A percentile compares a stretch with the other conserved stretches of the same genome.
Evolutionary conservation across 2,113 vertebrate species (phyloP).

Genomic region (Osmerus eperlanus): DNA sequence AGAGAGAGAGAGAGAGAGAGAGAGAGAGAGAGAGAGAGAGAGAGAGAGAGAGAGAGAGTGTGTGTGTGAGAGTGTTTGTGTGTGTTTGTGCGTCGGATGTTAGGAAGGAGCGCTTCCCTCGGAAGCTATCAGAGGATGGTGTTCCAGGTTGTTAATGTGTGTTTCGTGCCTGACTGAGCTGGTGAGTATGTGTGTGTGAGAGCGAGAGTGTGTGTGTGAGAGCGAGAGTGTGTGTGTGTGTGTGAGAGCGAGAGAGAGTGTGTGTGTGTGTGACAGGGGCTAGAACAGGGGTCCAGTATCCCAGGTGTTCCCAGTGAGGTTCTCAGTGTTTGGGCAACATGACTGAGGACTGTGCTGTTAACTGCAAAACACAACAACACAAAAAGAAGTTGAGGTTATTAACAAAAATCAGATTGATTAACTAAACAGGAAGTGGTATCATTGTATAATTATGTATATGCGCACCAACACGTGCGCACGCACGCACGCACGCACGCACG

Average conservation of each 20-base stretch:
- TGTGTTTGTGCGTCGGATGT: not conserved
- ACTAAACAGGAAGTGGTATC: not conserved
- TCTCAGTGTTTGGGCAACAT: conserved; percentile 73
- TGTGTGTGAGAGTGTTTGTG: not conserved
- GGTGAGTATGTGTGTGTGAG: no score
- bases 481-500: no score
- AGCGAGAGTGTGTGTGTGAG: no score
- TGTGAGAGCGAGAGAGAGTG: not conserved
- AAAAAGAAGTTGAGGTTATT: conserved; percentile 8
- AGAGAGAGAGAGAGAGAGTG: not conserved
- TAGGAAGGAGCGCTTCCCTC: no score
- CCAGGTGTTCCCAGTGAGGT: not conserved
- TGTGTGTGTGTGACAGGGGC: conserved; percentile 7
- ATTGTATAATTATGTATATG: not conserved
- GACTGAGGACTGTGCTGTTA: conserved; percentile 64
- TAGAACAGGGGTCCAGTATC: conserved; percentile 2
- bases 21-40: not conserved
- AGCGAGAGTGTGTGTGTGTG: not conserved
- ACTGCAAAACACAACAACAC: conserved; percentile 49
- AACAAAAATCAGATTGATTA: not conserved
- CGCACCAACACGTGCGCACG: not conserved
- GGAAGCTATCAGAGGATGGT: no score
- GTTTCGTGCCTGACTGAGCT: no score
- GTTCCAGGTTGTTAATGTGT: not conserved
- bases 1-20: not conserved